Base-by-base conservation (phyloP, 92 coral and sea anemone genomes). In the Porites evermanni region DNA sequence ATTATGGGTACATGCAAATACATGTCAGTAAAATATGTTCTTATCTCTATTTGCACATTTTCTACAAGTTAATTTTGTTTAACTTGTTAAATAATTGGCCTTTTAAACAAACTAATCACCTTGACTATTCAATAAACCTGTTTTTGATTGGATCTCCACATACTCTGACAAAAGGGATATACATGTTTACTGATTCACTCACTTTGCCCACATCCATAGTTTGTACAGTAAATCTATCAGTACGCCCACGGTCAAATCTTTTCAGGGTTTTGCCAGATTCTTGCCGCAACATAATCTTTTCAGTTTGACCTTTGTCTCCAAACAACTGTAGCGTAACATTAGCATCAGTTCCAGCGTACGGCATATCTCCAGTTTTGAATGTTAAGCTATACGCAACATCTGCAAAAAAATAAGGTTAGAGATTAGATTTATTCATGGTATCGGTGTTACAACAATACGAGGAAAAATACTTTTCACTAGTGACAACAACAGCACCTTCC, bases 131-230 rank as follows among this genome's bases (percentile, higher is more conserved):
- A 38, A 38, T 38, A 38, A 4, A 38, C 47, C 47, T 38, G 6
- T 38, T 38, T 0, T 38, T 38, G 6, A 38, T 38, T 38, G 47
- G 47, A 38, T 38, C 47, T 38, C 0, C 47, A 38, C 0, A 3
- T 38, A 0, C 7, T 38, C 47, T 38, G 66, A 56, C 26, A 11
- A 20, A 8, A 70, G 16, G 47, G 0, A 38, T 38, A 38, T 38
- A 38, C 2, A 68, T 23, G 13, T 23, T 20, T 13, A 18, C 14
- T 13, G 0, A 19, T 80, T 26, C 19, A 20, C 87, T 82, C 76
- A 97, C 99, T 95, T 93, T 90, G 54, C 99, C 99, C 19, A 97
- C 99, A 76, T 97, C 98, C 94, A 97, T 89, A 1, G 99, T 95
- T 77, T 95, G 98, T 67, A 97, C 98, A 60, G 93, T 94, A 81